These are phyloP conservation scores for Parochlus steinenii DNA, from an alignment of 2,888 invertebrate species.

Conservation along the genomic window DNA sequence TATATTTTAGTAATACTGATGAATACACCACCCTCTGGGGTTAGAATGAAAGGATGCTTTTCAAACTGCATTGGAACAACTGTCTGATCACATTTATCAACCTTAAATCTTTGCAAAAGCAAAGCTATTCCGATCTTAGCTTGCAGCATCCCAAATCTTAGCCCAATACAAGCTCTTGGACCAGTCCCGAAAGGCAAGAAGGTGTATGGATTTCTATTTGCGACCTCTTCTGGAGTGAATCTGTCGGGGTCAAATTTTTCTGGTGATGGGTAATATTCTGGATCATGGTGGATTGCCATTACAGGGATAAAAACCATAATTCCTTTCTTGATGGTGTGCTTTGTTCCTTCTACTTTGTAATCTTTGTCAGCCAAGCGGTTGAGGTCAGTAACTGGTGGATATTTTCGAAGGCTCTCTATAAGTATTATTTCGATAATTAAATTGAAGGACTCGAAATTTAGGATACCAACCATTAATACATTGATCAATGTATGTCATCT, in stretches of 20 bases:
- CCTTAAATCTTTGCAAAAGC: slow-evolving; percentile 20
- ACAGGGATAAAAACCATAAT: slow-evolving; percentile 23
- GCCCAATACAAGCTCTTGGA: slow-evolving; percentile 20
- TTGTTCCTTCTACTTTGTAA: slow-evolving; percentile 21
- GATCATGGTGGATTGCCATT: slow-evolving; percentile 29
- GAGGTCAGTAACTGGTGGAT: slow-evolving; percentile 27
- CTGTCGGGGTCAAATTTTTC: slow-evolving; percentile 30
- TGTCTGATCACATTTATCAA: slow-evolving; percentile 18
- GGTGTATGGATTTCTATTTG: slow-evolving; percentile 20
- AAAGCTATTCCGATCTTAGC: slow-evolving; percentile 20
- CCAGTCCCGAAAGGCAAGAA: slow-evolving; percentile 28
- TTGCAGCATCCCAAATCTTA: slow-evolving; percentile 23
- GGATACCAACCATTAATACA: slow-evolving; percentile 32
- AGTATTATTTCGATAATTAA: slow-evolving; percentile 7
- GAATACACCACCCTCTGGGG: slow-evolving; percentile 19
- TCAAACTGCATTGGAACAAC: slow-evolving; percentile 20
- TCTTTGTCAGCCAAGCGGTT: slow-evolving; percentile 23
- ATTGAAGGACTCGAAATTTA: background rate
- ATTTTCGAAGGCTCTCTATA: slow-evolving; percentile 31
- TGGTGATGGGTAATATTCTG: slow-evolving; percentile 29
- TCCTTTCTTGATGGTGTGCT: slow-evolving; percentile 23
- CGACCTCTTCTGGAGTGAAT: slow-evolving; percentile 22
- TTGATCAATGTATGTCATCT: slow-evolving; percentile 39
- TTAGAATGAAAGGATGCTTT: slow-evolving; percentile 17
- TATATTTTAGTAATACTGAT: background rate